Base-by-base conservation (phyloP, 2,888 invertebrate genomes). In the Lucinisca nassula region DNA sequence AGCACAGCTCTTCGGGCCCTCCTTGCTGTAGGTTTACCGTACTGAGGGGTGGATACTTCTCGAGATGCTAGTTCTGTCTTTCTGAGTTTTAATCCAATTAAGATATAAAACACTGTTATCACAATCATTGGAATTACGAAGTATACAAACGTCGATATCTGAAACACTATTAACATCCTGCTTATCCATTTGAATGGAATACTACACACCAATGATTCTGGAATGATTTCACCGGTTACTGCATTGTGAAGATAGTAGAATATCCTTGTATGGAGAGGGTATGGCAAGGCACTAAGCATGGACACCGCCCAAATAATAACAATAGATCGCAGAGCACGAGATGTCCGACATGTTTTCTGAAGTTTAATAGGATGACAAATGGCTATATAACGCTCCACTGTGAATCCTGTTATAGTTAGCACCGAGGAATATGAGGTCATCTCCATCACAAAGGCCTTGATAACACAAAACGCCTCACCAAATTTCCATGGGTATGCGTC, bases 371-470 rank as follows among this genome's bases (percentile, higher is more conserved):
- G 98, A 96, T 98, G 98, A 95, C 99, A 99, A 95, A 99, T 98
- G 38, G 99, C 99, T 89, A 99, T 96, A 97, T 98, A 97, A 74
- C 99, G 97, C 97, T 99, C 99, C 96, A 98, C 97, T 0, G 98
- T 98, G 96, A 99, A 99, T 0, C 98, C 98, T 67, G 98, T 98
- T 93, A 99, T 98, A 30, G 99, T 99, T 94, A 99, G 97, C 61
- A 99, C 98, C 0, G 98, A 98, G 0, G 98, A 98, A 96, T 98
- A 98, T 0, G 98, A 98, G 0, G 98, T 98, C 96, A 96, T 96
- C 91, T 97, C 97, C 32, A 96, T 96, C 2, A 97, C 93, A 74
- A 96, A 95, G 1, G 96, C 96, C 77, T 97, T 96, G 82, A 97
- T 95, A 74, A 96, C 95, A 90, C 97, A 97, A 88, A 96, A 96